Percentiles rank a stretch among this genome's conserved stretches.
Evolutionary conservation across 1,140 invertebrate genomes (phyloP).

Genomic region (Lordiphosa mommai): DNA sequence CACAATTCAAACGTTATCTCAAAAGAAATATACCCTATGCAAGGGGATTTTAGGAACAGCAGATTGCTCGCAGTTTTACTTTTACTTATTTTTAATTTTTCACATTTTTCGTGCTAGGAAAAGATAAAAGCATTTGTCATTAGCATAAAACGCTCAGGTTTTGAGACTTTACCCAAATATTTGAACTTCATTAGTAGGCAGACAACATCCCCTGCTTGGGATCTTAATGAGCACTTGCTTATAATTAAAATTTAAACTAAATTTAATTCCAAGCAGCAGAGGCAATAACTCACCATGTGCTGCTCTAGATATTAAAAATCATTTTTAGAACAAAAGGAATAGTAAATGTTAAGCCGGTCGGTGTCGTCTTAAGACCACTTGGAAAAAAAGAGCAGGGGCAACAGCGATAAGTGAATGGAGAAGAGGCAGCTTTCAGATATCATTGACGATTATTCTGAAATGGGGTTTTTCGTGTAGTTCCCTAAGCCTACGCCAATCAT

Average conservation of each 20-base stretch:
- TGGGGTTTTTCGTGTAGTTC: too few species aligned
- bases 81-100: conserved; percentile 60
- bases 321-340: background rate
- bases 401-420: too few species aligned
- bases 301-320: conserved; percentile 22
- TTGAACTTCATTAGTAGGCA: conserved; percentile 65
- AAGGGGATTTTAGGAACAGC: conserved; percentile 27
- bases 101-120: conserved; percentile 29
- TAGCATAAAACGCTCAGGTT: conserved; percentile 70
- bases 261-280: conserved; percentile 40
- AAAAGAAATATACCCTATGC: background rate
- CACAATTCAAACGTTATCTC: too few species aligned
- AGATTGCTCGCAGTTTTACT: conserved; percentile 58
- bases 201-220: background rate
- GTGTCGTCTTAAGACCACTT: too few species aligned
- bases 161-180: conserved; percentile 53
- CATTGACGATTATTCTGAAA: too few species aligned
- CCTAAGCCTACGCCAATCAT: conserved; percentile 17
- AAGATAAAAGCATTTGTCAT: conserved; percentile 76
- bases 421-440: too few species aligned
- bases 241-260: conserved; percentile 69
- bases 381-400: background rate
- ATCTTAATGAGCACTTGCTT: conserved; percentile 43
- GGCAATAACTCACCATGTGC: conserved; percentile 20
- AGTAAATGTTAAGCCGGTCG: conserved; percentile 14